Evolutionary conservation across 1,140 invertebrate species (phyloP).

Genomic region (Diachasma alloeum): DNA sequence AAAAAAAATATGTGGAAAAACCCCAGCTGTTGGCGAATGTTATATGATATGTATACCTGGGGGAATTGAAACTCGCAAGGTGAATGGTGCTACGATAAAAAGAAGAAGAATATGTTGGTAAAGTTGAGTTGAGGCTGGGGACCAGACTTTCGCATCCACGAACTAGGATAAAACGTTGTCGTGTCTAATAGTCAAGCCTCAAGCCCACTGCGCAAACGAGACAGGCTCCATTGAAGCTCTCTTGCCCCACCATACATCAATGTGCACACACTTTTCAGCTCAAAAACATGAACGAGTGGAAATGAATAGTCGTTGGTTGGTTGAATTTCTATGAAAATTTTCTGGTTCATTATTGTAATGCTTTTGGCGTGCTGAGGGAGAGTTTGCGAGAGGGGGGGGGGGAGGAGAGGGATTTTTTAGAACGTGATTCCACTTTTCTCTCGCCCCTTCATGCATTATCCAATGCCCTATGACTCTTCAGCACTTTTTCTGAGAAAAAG

Average conservation of each 20-base stretch:
- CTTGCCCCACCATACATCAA: not conserved
- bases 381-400: no score
- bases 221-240: not conserved
- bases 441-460: not conserved
- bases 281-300: not conserved
- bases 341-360: not conserved
- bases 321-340: not conserved
- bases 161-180: not conserved
- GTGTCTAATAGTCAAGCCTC: slow-evolving; percentile 1
- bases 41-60: not conserved
- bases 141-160: not conserved
- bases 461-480: not conserved
- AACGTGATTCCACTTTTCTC: not conserved
- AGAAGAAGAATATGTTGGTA: not conserved
- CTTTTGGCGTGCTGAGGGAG: not conserved
- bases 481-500: not conserved
- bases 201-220: not conserved
- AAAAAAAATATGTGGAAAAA: slow-evolving; percentile 4
- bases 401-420: not conserved
- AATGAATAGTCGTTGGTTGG: not conserved
- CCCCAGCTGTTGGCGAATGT: not conserved
- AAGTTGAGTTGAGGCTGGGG: not conserved
- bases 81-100: not conserved
- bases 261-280: not conserved
- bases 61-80: slow-evolving; percentile 4